Evolutionary conservation across 2,113 vertebrate species (phyloP).

Genomic region (Paramormyrops kingsleyae): DNA sequence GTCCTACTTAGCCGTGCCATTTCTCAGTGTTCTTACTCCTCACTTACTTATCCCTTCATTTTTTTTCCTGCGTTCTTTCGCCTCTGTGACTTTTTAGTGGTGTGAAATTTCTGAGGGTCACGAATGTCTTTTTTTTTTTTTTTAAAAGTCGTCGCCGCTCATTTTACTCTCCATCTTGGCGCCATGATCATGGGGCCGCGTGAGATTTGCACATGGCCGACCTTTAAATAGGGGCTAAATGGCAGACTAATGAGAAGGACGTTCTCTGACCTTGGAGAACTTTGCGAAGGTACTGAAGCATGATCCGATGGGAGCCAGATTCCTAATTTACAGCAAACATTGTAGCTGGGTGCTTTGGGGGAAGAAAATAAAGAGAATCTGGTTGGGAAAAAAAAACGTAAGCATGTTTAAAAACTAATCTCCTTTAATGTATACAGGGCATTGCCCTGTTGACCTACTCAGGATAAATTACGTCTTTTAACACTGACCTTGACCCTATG

Average conservation of each 20-base stretch:
- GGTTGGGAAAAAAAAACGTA: slow-evolving; percentile 55
- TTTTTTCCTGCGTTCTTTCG: background rate
- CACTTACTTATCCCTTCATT: background rate
- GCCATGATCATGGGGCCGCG: slow-evolving; percentile 45
- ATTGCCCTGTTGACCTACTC: slow-evolving; percentile 51
- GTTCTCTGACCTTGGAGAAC: slow-evolving; percentile 46
- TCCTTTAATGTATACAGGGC: slow-evolving; percentile 44
- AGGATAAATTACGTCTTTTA: slow-evolving; percentile 50
- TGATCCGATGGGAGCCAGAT: slow-evolving; percentile 39
- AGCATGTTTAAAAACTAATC: slow-evolving; percentile 42
- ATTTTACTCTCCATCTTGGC: slow-evolving; percentile 30
- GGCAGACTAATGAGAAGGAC: slow-evolving; percentile 44
- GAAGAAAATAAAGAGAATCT: slow-evolving; percentile 39
- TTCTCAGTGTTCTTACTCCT: rapidly evolving
- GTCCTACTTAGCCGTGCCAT: slow-evolving; percentile 43
- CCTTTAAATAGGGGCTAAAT: slow-evolving; percentile 45
- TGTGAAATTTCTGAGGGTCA: background rate
- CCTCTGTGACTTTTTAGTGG: background rate
- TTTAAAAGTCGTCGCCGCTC: background rate
- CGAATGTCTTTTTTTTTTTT: background rate
- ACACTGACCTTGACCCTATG: slow-evolving; percentile 33
- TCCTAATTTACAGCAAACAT: slow-evolving; percentile 32
- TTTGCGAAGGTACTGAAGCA: slow-evolving; percentile 39
- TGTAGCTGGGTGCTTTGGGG: slow-evolving; percentile 6
- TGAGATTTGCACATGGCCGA: slow-evolving; percentile 37